Conservation (phyloP, 1,140 invertebrate species). For the Eriosoma lanigerum region DNA sequence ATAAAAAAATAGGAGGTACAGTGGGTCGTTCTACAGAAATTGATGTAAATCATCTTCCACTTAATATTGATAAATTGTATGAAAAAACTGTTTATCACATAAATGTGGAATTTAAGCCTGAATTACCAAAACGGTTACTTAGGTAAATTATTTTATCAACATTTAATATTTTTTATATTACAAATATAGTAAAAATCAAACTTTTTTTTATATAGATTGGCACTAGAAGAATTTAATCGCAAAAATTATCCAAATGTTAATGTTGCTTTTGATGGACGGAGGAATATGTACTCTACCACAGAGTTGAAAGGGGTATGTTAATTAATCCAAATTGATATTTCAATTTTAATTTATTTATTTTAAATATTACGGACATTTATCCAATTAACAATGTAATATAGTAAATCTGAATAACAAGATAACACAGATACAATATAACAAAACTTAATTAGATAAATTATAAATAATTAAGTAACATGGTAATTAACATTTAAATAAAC, state of each 20-base stretch:
- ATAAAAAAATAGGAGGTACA: slow-evolving; percentile 57
- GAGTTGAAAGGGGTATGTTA: slow-evolving; percentile 56
- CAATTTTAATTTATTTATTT: no score
- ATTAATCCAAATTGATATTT: neutral
- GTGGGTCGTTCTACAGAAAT: slow-evolving; percentile 60
- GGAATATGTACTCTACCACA: slow-evolving; percentile 64
- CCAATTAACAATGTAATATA: no score
- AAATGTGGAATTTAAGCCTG: slow-evolving; percentile 62
- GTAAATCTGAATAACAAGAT: no score
- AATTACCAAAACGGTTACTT: slow-evolving; percentile 61
- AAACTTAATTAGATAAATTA: no score
- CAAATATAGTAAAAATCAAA: neutral
- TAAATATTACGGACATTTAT: no score
- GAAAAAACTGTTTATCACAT: slow-evolving; percentile 60
- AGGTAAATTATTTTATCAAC: slow-evolving; percentile 54
- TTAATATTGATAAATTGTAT: slow-evolving; percentile 60
- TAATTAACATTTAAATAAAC: no score
- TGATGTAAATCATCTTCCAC: slow-evolving; percentile 63
- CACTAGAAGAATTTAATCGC: slow-evolving; percentile 57
- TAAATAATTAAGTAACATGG: no score
- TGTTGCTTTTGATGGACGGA: slow-evolving; percentile 74
- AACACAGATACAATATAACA: no score
- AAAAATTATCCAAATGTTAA: slow-evolving; percentile 56
- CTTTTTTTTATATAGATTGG: slow-evolving; percentile 52
- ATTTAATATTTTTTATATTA: neutral